A percentile compares a stretch with the other conserved stretches of the same genome.
Conservation (phyloP, 2,797 vertebrate species). For the Hoplostethus mediterraneus region DNA sequence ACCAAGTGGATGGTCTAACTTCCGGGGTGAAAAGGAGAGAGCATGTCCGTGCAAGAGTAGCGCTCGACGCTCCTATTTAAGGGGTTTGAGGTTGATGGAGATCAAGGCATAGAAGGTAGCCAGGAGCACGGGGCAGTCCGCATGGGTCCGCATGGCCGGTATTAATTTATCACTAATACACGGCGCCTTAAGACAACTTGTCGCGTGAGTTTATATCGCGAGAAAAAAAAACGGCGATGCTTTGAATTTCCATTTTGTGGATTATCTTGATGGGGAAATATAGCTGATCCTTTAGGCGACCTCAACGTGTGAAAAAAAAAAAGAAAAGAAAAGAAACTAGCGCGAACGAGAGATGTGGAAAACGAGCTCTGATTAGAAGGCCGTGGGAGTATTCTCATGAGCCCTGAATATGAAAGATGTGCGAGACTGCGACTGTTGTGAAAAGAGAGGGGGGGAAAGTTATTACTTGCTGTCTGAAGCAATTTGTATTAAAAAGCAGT, state of each 20-base stretch:
- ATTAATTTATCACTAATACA: slow-evolving; percentile 31
- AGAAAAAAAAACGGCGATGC: slow-evolving; percentile 31
- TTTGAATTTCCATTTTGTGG: slow-evolving; percentile 46
- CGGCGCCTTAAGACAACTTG: slow-evolving; percentile 3
- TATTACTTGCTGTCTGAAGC: slow-evolving; percentile 80
- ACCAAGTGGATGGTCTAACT: slow-evolving; percentile 56
- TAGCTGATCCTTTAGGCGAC: slow-evolving; percentile 39
- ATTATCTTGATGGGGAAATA: slow-evolving; percentile 38
- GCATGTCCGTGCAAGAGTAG: slow-evolving; percentile 41
- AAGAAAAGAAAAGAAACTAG: slow-evolving; percentile 26
- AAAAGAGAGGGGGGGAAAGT: slow-evolving; percentile 68
- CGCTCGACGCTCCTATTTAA: slow-evolving; percentile 39
- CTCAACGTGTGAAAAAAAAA: slow-evolving; percentile 35
- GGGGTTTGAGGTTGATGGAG: slow-evolving; percentile 47
- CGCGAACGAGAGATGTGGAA: slow-evolving; percentile 37
- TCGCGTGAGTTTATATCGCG: slow-evolving; percentile 6
- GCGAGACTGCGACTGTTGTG: slow-evolving; percentile 65
- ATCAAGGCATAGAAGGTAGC: slow-evolving; percentile 38
- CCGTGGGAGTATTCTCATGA: slow-evolving; percentile 72
- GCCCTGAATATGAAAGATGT: slow-evolving; percentile 72
- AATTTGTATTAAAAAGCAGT: slow-evolving; percentile 81
- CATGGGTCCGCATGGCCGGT: background rate
- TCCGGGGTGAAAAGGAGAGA: slow-evolving; percentile 52
- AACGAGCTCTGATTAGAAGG: slow-evolving; percentile 71
- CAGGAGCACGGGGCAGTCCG: background rate